phyloP scores from a whole-genome alignment of 2,888 invertebrate species.

The Lasioglossum marginatum region DNA sequence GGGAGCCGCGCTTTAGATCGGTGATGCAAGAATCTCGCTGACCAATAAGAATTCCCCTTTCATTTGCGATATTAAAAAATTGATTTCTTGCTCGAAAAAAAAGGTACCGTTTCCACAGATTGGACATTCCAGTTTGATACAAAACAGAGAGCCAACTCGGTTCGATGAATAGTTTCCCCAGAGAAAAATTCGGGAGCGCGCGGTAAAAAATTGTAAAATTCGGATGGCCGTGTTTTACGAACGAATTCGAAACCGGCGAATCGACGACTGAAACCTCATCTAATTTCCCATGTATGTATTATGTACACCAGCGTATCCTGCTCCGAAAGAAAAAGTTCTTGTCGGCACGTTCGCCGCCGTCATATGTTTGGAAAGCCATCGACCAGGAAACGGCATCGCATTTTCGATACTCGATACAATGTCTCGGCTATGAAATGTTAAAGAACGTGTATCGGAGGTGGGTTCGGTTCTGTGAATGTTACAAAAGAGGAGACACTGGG shows the following conservation, averaged over 20 bases:
- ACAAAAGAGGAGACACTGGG: background rate
- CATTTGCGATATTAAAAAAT: background rate
- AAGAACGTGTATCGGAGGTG: background rate
- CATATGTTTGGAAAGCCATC: background rate
- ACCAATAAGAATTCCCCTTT: background rate
- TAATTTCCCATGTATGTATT: background rate
- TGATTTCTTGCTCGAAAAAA: background rate
- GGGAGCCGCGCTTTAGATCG: background rate
- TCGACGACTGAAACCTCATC: background rate
- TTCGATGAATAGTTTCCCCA: background rate
- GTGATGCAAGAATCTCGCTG: background rate
- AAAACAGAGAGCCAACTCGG: background rate
- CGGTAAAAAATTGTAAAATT: background rate
- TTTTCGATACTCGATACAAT: background rate
- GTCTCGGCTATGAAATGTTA: background rate
- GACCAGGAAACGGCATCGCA: background rate
- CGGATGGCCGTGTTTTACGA: background rate
- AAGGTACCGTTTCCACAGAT: background rate
- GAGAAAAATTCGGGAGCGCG: background rate
- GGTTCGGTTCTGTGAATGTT: background rate
- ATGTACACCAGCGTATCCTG: background rate
- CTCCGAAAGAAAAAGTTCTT: too few relatives aligned
- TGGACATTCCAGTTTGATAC: background rate
- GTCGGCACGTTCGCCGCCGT: background rate
- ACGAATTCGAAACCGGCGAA: background rate